phyloP scores from a whole-genome alignment of 1,140 invertebrate genomes.

The Drosophila pachea region DNA sequence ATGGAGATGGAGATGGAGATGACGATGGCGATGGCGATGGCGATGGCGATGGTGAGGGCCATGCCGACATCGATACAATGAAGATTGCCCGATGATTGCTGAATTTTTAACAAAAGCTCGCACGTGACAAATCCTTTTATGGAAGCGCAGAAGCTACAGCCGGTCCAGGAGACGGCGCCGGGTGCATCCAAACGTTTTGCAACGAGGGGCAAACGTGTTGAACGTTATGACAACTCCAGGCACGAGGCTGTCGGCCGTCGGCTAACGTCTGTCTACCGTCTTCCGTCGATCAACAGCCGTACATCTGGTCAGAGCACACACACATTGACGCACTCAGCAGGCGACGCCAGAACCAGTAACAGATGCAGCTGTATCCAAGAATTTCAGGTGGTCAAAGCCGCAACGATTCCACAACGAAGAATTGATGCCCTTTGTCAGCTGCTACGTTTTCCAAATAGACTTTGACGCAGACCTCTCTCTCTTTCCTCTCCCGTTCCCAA shows the following conservation, averaged over 20 bases:
- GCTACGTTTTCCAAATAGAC: not conserved
- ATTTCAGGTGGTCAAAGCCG: not conserved
- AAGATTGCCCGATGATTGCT: conserved; percentile 72
- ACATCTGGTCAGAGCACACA: conserved; percentile 28
- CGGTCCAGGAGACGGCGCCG: conserved; percentile 25
- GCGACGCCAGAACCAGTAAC: conserved; percentile 43
- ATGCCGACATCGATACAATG: conserved; percentile 42
- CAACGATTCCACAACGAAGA: conserved; percentile 1
- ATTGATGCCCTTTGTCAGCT: conserved; percentile 14
- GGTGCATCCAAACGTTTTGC: conserved; percentile 1
- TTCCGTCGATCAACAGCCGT: not conserved
- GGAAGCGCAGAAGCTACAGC: conserved; percentile 58
- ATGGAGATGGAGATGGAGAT: conserved; percentile 23
- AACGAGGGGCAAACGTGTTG: conserved; percentile 62
- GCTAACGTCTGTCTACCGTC: conserved; percentile 4
- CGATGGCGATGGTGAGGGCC: conserved; percentile 6
- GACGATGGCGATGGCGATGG: conserved; percentile 13
- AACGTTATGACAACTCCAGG: conserved; percentile 74
- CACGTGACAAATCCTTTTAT: conserved; percentile 79
- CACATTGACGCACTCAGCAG: conserved; percentile 45
- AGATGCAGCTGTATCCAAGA: conserved; percentile 36
- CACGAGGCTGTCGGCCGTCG: conserved; percentile 59
- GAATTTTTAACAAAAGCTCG: conserved; percentile 78
- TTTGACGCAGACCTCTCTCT: not conserved
- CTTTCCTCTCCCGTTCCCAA: not conserved